These are phyloP conservation scores for Catostomus latipinnis DNA, from an alignment of 2,797 vertebrate genomes.

Conservation along the genomic window DNA sequence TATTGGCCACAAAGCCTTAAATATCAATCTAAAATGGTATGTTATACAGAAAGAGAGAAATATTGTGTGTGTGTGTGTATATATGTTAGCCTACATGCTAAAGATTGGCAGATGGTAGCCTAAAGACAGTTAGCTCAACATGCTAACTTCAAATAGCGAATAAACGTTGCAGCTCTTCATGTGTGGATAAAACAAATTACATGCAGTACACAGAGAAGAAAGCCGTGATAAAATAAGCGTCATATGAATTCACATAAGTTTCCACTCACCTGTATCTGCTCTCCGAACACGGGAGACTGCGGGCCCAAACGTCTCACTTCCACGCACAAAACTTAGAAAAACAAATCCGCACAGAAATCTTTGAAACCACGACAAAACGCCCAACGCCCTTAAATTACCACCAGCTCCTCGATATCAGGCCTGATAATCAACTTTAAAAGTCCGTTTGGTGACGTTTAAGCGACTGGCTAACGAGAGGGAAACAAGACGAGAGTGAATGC, in stretches of 20 bases:
- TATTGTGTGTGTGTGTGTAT: too few species aligned
- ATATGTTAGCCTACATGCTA: conserved; percentile 37
- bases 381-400: not conserved
- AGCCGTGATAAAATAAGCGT: not conserved
- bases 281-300: conserved; percentile 46
- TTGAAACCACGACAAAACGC: not conserved
- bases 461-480: conserved; percentile 19
- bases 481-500: conserved; percentile 11
- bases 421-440: conserved; percentile 29
- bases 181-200: too few species aligned
- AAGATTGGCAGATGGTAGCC: conserved; percentile 26
- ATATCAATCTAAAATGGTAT: not conserved
- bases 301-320: conserved; percentile 44
- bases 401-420: conserved; percentile 4
- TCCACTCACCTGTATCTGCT: conserved; percentile 50
- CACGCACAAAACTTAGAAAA: conserved; percentile 36
- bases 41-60: not conserved
- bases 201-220: not conserved
- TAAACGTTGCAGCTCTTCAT: not conserved
- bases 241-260: not conserved
- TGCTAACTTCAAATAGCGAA: conserved; percentile 8
- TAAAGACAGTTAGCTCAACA: conserved; percentile 15
- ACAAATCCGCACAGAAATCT: conserved; percentile 29
- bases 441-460: conserved; percentile 33
- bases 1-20: not conserved